Evolutionary conservation across 2,797 vertebrate species (phyloP).

Genomic region (Platyrinchus mystaceus): DNA sequence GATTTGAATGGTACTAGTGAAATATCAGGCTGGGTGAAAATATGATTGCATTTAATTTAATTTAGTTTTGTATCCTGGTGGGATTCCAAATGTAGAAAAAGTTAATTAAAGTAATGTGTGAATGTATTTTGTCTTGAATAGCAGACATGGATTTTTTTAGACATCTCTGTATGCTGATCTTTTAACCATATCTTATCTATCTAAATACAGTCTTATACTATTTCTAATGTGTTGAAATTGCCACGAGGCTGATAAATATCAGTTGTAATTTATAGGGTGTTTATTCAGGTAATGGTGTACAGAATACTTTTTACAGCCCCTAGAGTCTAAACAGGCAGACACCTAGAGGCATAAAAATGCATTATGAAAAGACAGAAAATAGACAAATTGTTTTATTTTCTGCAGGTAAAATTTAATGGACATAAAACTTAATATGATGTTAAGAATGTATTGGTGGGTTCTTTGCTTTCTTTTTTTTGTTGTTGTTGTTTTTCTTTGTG

Average conservation of each 20-base stretch:
- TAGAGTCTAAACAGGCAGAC: conserved; percentile 50
- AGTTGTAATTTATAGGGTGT: conserved; percentile 67
- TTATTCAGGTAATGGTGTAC: conserved; percentile 66
- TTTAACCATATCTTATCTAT: conserved; percentile 44
- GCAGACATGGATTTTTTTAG: not conserved
- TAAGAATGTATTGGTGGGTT: not conserved
- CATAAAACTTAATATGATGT: conserved; percentile 56
- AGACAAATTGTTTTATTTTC: conserved; percentile 65
- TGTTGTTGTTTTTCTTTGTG: not conserved
- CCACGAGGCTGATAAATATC: conserved; percentile 53
- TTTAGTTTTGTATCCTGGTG: conserved; percentile 60
- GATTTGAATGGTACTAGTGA: conserved; percentile 79
- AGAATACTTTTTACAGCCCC: conserved; percentile 56
- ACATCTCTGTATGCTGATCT: conserved; percentile 16
- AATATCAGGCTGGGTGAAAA: conserved; percentile 78
- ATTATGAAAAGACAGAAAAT: conserved; percentile 64
- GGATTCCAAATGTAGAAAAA: conserved; percentile 67
- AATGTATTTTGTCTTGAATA: conserved; percentile 39
- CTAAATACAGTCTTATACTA: conserved; percentile 38
- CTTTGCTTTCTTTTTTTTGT: not conserved
- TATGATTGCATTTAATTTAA: conserved; percentile 79
- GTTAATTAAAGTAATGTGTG: conserved; percentile 67
- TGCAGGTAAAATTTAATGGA: conserved; percentile 60
- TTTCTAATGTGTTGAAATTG: conserved; percentile 51
- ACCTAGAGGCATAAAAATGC: conserved; percentile 59